Evolutionary conservation across 2,888 invertebrate species (phyloP), one percentile per base, ranked within the genome.

Genomic region (Eurois occulta): DNA sequence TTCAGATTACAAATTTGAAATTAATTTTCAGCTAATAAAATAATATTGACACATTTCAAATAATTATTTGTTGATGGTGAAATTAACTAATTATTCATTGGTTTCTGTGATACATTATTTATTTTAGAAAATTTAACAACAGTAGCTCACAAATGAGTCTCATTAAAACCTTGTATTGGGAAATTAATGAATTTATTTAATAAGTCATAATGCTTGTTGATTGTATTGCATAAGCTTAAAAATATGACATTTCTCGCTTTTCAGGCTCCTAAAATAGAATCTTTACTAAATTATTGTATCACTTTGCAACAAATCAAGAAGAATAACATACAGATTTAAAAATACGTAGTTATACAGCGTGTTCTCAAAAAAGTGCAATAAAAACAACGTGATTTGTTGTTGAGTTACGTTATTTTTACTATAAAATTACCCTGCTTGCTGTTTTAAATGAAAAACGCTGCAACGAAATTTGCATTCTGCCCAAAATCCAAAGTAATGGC

Each of bases 391-490:
- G 62, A 68, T 72, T 79, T 68, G 67, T 55, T 35, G 60, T 41
- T 55, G 38, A 24, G 80, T 41, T 43, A 64, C 48, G 55, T 71
- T 78, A 58, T 78, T 84, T 48, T 68, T 55, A 68, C 71, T 58
- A 64, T 18, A 58, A 62, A 78, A 78, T 84, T 72, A 84, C 64
- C 21, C 48, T 32, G 60, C 18, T 64, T 73, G 48, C 70, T 32
- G 10, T 43, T 84, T 73, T 58, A 60, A 70, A 84, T 66, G 62
- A 74, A 84, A 80, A 64, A 64, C 21, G 28, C 64, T 32, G 77
- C 60, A 75, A 65, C 52, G 24, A 18, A 48, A 79, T 80, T 75
- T 75, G 52, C 46, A 84, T 75, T 72, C n/a, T 55, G 68, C 8
- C 24, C n/a, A 66, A 72, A 81, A 81, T 64, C 28, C 24, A 62